Evolutionary conservation across 2,797 vertebrate genomes (phyloP).

Genomic region (Gymnocypris eckloni): DNA sequence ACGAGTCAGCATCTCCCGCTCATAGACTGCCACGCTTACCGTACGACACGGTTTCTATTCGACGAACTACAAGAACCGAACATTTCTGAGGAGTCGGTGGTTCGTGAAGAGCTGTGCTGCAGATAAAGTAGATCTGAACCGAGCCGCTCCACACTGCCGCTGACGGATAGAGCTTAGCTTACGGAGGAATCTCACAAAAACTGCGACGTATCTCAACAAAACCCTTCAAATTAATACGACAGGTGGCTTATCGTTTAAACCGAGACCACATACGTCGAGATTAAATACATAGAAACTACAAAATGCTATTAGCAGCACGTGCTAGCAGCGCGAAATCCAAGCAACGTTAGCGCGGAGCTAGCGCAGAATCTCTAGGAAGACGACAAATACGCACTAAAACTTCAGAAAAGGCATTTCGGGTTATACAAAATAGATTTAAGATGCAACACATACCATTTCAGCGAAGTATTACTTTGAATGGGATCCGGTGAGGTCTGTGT

Average conservation of each 20-base stretch:
- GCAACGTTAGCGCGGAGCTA: slow-evolving; percentile 30
- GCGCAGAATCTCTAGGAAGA: slow-evolving; percentile 46
- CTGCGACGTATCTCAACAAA: too few species aligned
- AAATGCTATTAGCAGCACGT: not conserved
- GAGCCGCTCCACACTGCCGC: not conserved
- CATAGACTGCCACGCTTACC: not conserved
- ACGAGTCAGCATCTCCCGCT: not conserved
- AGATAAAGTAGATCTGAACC: not conserved
- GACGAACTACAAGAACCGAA: not conserved
- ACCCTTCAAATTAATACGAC: fast-evolving
- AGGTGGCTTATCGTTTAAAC: fast-evolving
- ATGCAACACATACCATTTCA: slow-evolving; percentile 76
- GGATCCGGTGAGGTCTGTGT: slow-evolving; percentile 65
- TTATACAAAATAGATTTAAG: fast-evolving
- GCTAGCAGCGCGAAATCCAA: slow-evolving; percentile 22
- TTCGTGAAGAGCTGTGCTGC: not conserved
- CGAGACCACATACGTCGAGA: not conserved
- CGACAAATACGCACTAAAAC: not conserved
- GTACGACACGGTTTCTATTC: fast-evolving
- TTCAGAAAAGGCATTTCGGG: not conserved
- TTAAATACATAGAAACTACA: not conserved
- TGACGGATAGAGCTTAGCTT: not conserved
- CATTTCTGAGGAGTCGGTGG: too few species aligned
- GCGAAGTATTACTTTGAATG: slow-evolving; percentile 68
- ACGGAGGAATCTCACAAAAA: not conserved